Conservation (phyloP, 1,140 invertebrate species). For the Drosophila equinoxialis region DNA sequence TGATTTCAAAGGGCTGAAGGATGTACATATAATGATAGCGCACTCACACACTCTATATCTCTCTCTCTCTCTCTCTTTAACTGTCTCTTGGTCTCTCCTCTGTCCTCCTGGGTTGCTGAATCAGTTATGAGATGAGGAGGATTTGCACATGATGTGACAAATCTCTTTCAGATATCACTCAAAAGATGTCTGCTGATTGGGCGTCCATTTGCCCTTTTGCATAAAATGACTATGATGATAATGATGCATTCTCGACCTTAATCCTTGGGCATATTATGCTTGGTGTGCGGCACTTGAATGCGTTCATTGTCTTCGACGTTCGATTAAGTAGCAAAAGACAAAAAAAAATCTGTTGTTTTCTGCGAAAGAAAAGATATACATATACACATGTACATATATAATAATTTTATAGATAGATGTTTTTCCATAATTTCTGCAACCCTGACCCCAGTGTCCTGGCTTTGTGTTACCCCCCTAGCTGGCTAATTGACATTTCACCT, state of each 20-base stretch:
- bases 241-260: not conserved
- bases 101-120: not conserved
- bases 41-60: not conserved
- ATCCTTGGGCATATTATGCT: not conserved
- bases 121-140: not conserved
- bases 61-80: not conserved
- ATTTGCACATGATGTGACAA: constrained; percentile 14
- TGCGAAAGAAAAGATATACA: not conserved
- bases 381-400: not conserved
- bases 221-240: constrained; percentile 4
- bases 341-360: not conserved
- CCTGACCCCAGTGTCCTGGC: constrained; percentile 2
- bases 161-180: not conserved
- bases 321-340: not conserved
- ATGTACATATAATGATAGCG: not conserved
- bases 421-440: not conserved
- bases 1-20: not conserved
- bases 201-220: not conserved
- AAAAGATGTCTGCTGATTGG: constrained; percentile 4
- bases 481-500: constrained; percentile 37
- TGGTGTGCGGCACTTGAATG: not conserved
- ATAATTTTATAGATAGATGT: too few relatives aligned
- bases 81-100: not conserved
- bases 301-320: constrained; percentile 50
- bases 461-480: not conserved